These are phyloP conservation scores for Pantherophis guttatus DNA, from an alignment of 2,113 vertebrate genomes.

Conservation along the genomic window DNA sequence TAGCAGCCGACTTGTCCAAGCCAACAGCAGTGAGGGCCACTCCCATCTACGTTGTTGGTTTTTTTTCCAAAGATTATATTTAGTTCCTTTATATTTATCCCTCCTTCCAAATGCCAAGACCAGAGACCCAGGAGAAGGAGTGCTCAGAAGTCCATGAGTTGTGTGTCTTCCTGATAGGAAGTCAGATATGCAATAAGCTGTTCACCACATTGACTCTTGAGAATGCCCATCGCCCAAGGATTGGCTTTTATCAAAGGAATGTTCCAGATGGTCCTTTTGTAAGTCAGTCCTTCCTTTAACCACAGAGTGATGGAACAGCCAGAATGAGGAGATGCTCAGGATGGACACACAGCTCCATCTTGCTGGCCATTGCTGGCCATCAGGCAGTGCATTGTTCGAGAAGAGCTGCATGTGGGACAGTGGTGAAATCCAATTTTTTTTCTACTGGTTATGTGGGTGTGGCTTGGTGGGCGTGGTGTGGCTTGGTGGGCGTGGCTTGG, in stretches of 20 bases:
- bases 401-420: background rate
- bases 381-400: background rate
- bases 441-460: too few relatives aligned
- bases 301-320: background rate
- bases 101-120: background rate
- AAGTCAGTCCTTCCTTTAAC: fast-evolving
- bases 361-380: background rate
- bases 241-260: background rate
- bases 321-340: fast-evolving
- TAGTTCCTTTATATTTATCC: background rate
- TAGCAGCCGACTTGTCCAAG: background rate
- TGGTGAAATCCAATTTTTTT: too few relatives aligned
- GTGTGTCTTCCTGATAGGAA: background rate
- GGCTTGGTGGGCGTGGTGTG: too few relatives aligned
- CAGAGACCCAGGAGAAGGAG: too few relatives aligned
- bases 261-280: background rate
- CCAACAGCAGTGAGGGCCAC: background rate
- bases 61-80: background rate
- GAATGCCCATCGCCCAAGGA: background rate
- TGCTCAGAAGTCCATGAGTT: background rate
- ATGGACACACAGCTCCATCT: background rate
- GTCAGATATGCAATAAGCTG: background rate
- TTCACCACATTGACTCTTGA: background rate
- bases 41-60: background rate
- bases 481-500: too few relatives aligned